Percentiles rank a stretch among this genome's conserved stretches.
Conservation (phyloP, 2,888 invertebrate species). For the Agrilus biguttatus region DNA sequence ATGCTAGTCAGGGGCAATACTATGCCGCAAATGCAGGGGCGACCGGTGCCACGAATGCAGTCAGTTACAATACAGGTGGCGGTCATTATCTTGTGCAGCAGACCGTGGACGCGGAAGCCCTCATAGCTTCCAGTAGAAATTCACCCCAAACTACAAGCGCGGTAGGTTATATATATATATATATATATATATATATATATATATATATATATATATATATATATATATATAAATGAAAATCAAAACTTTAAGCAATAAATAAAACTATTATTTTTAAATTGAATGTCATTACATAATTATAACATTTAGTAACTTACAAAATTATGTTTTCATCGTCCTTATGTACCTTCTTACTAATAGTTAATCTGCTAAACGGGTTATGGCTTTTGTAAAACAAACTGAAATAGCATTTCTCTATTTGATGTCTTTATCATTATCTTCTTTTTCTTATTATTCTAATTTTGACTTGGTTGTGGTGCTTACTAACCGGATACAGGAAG, state of each 20-base stretch:
- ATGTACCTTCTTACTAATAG: too few species aligned
- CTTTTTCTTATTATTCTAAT: conserved; percentile 4
- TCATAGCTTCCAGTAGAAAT: conserved; percentile 44
- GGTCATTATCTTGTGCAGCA: conserved; percentile 56
- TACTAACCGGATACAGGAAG: conserved; percentile 27
- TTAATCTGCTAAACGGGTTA: too few species aligned
- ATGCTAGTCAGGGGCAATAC: conserved; percentile 52
- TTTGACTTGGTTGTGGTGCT: conserved; percentile 9
- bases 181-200: too few species aligned
- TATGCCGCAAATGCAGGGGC: conserved; percentile 54
- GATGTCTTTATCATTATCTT: conserved; percentile 3
- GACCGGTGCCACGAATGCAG: conserved; percentile 38
- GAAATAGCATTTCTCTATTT: neutral
- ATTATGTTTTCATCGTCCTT: too few species aligned
- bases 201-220: too few species aligned
- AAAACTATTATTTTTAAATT: too few species aligned
- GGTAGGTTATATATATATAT: conserved; percentile 37
- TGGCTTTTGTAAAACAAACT: too few species aligned
- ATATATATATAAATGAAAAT: too few species aligned
- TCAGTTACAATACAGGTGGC: conserved; percentile 29
- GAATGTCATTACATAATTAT: too few species aligned
- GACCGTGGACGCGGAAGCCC: conserved; percentile 46
- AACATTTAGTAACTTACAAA: too few species aligned
- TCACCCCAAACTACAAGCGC: conserved; percentile 55
- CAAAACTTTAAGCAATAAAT: too few species aligned